Conservation (phyloP, 2,797 vertebrate genomes). For the Hozukius guyotensis region DNA sequence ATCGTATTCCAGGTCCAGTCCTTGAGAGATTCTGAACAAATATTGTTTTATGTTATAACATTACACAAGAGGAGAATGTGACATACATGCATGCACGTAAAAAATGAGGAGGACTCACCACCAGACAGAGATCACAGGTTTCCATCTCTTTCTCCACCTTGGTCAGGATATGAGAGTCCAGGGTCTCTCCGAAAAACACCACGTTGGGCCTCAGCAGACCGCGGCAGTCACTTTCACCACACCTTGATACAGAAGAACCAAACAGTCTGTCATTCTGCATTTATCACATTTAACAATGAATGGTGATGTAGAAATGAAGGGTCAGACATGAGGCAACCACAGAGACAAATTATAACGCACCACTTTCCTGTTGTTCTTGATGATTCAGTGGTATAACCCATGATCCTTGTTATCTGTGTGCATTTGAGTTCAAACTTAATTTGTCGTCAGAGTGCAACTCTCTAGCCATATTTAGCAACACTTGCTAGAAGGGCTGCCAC, state of each 20-base stretch:
- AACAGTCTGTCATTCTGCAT: not conserved
- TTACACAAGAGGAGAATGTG: not conserved
- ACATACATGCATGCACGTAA: not conserved
- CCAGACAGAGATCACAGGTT: constrained; percentile 93
- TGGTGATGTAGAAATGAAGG: not conserved
- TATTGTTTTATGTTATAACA: not conserved
- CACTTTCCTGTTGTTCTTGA: not conserved
- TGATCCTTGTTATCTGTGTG: not conserved
- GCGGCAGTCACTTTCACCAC: constrained; percentile 85
- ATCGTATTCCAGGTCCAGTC: not conserved
- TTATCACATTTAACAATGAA: not conserved
- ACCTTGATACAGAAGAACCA: constrained; percentile 78
- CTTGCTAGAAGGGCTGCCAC: not conserved
- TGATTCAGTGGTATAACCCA: not conserved
- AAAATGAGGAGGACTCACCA: constrained; percentile 82
- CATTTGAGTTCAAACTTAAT: not conserved
- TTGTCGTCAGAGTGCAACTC: not conserved
- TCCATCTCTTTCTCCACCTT: constrained; percentile 92
- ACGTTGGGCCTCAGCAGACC: constrained; percentile 94
- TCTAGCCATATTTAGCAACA: not conserved
- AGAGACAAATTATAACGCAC: not conserved
- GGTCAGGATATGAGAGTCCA: constrained; percentile 90
- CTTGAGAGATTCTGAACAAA: not conserved
- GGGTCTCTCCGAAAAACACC: constrained; percentile 95
- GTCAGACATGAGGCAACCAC: not conserved